Base-by-base conservation (phyloP, 2,797 vertebrate genomes). In the Pampus argenteus region DNA sequence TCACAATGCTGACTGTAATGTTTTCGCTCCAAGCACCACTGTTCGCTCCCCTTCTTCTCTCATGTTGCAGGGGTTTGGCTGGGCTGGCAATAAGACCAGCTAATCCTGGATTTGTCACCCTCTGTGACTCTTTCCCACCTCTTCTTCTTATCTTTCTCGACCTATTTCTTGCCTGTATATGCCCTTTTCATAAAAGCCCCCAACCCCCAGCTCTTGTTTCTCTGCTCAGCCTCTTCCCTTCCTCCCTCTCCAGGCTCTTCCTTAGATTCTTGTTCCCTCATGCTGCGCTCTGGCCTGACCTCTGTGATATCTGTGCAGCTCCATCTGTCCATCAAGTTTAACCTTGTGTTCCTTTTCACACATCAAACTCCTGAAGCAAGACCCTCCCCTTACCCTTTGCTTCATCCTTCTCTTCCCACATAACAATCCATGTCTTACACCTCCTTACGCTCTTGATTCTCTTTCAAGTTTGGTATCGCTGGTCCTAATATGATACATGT, bases 41-140 rank as follows among this genome's bases (percentile, higher is more conserved):
- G 51, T 45, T 42, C 23, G 6, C 18, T 8, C 45, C 8, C 10
- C n/a, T n/a, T 15, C 17, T n/a, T 9, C 28, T 31, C 36, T 70
- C 45, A 17, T 47, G 44, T 56, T 81, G 55, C 68, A 73, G 71
- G 42, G 71, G 65, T 66, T 78, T 28, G 49, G 13, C 56, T 61
- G 26, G 51, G 59, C 38, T 66, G 47, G 63, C 71, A 79, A 76
- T 67, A 82, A 82, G 54, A 76, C 71, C 51, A 62, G 56, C 78
- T 83, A 78, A 89, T 91, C 88, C 88, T 71, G 76, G 88, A 87
- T 89, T 81, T 80, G 84, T 86, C 83, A 82, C 60, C 68, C 84
- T 84, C 59, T 52, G 7, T 20, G 14, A 17, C 52, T 58, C 61
- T 71, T 68, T 65, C 69, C 42, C n/a, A 40, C 44, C 28, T 36